Evolutionary conservation across 2,888 invertebrate genomes (phyloP).

Genomic region (Polia nebulosa): DNA sequence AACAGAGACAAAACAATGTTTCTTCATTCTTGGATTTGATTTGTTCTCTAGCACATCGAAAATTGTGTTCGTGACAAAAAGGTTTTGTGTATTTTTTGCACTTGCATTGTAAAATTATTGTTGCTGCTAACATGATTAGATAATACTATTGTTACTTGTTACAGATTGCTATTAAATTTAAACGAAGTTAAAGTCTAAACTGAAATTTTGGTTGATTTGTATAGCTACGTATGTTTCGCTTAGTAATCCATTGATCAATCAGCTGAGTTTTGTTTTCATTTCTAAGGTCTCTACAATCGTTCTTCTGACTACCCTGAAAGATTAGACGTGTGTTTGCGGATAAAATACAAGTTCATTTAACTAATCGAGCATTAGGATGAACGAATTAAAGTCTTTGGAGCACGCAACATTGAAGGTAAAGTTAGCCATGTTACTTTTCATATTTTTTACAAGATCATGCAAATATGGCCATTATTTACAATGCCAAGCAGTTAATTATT

Average conservation of each 20-base stretch:
- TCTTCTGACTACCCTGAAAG: conserved; percentile 30
- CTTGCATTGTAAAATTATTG: conserved; percentile 26
- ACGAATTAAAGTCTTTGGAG: conserved; percentile 98
- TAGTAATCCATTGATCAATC: conserved; percentile 72
- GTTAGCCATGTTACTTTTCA: conserved; percentile 59
- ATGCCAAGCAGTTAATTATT: not conserved
- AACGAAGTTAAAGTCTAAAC: not conserved
- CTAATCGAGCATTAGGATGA: conserved; percentile 91
- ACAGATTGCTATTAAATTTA: conserved; percentile 5
- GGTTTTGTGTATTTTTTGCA: conserved; percentile 44
- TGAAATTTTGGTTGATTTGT: conserved; percentile 56
- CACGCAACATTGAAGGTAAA: conserved; percentile 98
- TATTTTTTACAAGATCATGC: conserved; percentile 12
- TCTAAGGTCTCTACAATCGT: conserved; percentile 59
- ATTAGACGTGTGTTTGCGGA: conserved; percentile 25
- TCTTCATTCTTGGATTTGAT: conserved; percentile 19
- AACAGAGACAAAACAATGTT: conserved; percentile 58
- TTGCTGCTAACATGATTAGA: conserved; percentile 16
- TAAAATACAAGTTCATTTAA: conserved; percentile 52
- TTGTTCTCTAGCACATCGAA: conserved; percentile 20
- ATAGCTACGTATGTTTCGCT: conserved; percentile 55
- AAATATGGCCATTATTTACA: conserved; percentile 19
- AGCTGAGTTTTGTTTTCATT: conserved; percentile 90
- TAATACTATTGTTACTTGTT: conserved; percentile 9
- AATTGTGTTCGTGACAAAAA: conserved; percentile 61